Evolutionary conservation across 2,888 invertebrate species (phyloP), one percentile per base, ranked within the genome.

Genomic region (Eupithecia subfuscata): DNA sequence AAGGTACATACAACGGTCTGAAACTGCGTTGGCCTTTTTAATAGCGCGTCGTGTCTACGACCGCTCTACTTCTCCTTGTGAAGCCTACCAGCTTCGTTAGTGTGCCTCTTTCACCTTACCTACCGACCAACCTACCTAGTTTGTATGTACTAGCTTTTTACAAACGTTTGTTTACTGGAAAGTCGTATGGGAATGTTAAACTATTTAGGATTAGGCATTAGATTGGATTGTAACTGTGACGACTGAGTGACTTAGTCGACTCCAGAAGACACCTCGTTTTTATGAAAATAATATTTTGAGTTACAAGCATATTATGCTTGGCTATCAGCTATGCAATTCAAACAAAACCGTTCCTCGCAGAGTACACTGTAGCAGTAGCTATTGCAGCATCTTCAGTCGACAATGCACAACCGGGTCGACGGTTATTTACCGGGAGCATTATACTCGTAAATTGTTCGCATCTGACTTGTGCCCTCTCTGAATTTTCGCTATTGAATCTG

Each of bases 331-430:
- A 6, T 60, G 25, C 25, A 60, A 25, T 25, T 22, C 4, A 5
- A 25, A 14, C 25, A 60, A 14, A 60, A 12, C 22, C 12, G 22
- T 60, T 60, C 5, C 25, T 60, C 6, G 9, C 22, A 12, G n/a
- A 11, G 2, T 60, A 60, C 60, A 60, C 60, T 45, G 69, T n/a
- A n/a, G n/a, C n/a, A n/a, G n/a, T n/a, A n/a, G n/a, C 22, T 63
- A 60, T 73, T 65, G 60, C 64, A 11, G 64, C 34, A 2, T 63
- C 30, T 30, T 7, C 8, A 30, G 30, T 64, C 34, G 34, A 87
- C 87, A 86, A 86, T 86, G 86, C 84, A 82, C 75, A 79, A 75
- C 74, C 69, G 74, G 79, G 77, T 76, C 78, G 75, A 43, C 76
- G 68, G 69, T 77, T 82, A 82, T 81, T 82, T 79, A 78, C 81